A percentile compares a stretch with the other conserved stretches of the same genome.
phyloP scores from a whole-genome alignment of 2,797 vertebrate genomes.

The Hafferia zeledoni region DNA sequence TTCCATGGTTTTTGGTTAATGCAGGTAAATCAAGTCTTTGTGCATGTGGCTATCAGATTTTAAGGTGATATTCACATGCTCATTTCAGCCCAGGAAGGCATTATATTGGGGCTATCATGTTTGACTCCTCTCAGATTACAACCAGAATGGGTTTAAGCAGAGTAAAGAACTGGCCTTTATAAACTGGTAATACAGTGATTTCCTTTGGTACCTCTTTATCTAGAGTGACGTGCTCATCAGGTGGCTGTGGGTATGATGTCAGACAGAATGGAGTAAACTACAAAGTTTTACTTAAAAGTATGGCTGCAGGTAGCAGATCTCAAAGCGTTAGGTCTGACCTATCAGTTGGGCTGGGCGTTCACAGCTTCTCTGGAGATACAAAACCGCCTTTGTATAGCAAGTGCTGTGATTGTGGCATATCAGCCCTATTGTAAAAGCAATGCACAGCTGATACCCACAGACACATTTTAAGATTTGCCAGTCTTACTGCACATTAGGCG shows the following conservation, averaged over 20 bases:
- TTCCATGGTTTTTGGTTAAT: neutral
- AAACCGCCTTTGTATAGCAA: neutral
- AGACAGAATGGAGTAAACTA: neutral
- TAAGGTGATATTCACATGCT: neutral
- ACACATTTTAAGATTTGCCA: neutral
- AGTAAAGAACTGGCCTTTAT: neutral
- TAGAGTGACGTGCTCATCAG: neutral
- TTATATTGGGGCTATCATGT: neutral
- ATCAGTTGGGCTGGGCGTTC: neutral
- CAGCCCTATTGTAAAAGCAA: neutral
- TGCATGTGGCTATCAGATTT: neutral
- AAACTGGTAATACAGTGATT: neutral
- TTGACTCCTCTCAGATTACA: neutral
- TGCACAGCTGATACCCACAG: neutral
- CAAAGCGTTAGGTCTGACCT: neutral
- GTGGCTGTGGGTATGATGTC: neutral
- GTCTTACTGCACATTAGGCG: neutral
- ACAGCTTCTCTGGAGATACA: neutral
- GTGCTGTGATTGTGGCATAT: fast-evolving
- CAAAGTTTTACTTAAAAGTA: neutral
- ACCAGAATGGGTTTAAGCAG: neutral
- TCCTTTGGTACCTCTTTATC: neutral
- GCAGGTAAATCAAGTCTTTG: neutral
- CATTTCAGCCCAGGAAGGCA: neutral
- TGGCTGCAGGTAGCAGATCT: neutral